These are phyloP conservation scores for Drosophila virilis DNA, from an alignment of 1,140 invertebrate species.

Conservation along the genomic window DNA sequence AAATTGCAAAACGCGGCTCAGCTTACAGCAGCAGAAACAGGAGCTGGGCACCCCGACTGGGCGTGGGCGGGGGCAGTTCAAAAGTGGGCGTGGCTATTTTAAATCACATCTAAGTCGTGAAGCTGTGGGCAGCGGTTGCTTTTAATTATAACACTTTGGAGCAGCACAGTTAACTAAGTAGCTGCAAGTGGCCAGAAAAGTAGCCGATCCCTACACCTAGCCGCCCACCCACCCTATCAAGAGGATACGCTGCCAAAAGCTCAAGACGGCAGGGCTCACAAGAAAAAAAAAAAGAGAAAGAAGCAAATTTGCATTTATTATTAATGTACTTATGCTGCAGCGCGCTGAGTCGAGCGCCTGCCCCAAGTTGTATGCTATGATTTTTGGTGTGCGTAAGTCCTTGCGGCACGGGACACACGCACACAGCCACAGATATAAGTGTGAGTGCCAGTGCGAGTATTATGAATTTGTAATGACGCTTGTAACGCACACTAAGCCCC, in stretches of 20 bases:
- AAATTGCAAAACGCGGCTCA: slow-evolving; percentile 38
- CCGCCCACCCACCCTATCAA: background rate
- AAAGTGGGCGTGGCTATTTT: slow-evolving; percentile 9
- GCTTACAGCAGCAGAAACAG: slow-evolving; percentile 29
- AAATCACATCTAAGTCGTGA: slow-evolving; percentile 19
- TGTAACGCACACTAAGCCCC: slow-evolving; percentile 18
- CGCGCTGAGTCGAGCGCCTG: slow-evolving; percentile 5
- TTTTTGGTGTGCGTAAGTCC: slow-evolving; percentile 20
- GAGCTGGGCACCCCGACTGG: background rate
- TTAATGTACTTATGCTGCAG: slow-evolving; percentile 67
- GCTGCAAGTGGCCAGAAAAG: slow-evolving; percentile 49
- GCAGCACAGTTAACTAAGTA: slow-evolving; percentile 44
- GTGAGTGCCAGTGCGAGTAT: slow-evolving; percentile 28
- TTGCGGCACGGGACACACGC: slow-evolving; percentile 10
- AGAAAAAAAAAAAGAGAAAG: slow-evolving; percentile 32
- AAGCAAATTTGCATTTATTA: slow-evolving; percentile 80
- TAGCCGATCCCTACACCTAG: background rate
- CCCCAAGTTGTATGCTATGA: slow-evolving; percentile 46
- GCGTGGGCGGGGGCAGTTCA: background rate
- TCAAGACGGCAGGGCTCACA: background rate
- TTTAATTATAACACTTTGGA: slow-evolving; percentile 75
- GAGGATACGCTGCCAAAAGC: too few species aligned
- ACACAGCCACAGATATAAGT: background rate
- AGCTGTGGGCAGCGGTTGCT: slow-evolving; percentile 27
- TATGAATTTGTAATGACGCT: slow-evolving; percentile 69